These are phyloP conservation scores for Alloplasta piceator DNA, from an alignment of 2,888 invertebrate species.

Conservation along the genomic window DNA sequence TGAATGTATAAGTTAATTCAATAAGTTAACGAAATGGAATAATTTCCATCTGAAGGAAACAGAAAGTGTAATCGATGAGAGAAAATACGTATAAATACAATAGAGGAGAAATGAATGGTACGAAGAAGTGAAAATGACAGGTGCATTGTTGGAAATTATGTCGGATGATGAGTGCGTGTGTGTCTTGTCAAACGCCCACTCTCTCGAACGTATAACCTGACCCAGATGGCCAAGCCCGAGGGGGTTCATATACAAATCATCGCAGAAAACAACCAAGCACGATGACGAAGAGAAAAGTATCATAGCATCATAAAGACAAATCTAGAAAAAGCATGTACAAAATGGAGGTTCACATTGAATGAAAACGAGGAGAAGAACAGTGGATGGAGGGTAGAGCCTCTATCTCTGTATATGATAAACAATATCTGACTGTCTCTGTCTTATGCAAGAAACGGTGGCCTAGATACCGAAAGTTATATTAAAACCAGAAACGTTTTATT, in stretches of 20 bases:
- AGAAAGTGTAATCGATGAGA: background rate
- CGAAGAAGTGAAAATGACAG: conserved; percentile 21
- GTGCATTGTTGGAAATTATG: conserved; percentile 36
- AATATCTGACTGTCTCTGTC: no score
- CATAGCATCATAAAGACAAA: background rate
- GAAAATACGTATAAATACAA: background rate
- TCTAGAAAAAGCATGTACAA: conserved; percentile 4
- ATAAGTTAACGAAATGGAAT: background rate
- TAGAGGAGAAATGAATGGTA: background rate
- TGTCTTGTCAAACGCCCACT: background rate
- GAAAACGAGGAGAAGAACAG: background rate
- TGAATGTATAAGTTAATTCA: background rate
- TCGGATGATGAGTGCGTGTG: conserved; percentile 15
- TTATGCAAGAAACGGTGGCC: no score
- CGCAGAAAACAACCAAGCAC: conserved; percentile 5
- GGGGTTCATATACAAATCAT: conserved; percentile 40
- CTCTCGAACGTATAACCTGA: conserved; percentile 32
- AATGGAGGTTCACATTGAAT: background rate
- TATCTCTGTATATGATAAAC: no score
- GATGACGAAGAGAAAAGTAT: background rate
- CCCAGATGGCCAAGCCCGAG: conserved; percentile 34
- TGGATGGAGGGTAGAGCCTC: background rate
- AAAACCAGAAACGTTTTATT: no score
- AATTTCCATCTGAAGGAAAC: background rate
- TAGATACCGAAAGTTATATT: no score